Conservation (phyloP, 2,797 vertebrate species). For the Siniperca scherzeri region DNA sequence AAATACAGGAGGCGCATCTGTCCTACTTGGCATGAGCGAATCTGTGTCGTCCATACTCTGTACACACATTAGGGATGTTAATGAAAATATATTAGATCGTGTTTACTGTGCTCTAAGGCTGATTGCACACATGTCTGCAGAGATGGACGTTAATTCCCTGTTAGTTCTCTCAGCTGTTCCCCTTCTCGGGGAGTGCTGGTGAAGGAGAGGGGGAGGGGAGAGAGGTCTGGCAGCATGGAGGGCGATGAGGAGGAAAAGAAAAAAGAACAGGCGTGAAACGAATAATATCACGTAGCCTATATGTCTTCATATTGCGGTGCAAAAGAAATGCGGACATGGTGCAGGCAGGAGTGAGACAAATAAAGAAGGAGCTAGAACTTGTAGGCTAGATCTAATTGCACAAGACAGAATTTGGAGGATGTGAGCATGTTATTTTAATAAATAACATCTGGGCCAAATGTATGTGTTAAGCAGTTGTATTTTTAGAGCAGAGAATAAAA, state of each 20-base stretch:
- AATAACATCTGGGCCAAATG: neutral
- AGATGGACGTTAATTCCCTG: slow-evolving; percentile 75
- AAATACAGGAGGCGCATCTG: neutral
- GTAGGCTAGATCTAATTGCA: neutral
- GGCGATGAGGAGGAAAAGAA: slow-evolving; percentile 29
- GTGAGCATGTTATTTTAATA: neutral
- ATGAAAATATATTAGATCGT: slow-evolving; percentile 68
- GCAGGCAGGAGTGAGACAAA: neutral
- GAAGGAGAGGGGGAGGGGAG: slow-evolving; percentile 67
- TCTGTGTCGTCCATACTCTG: slow-evolving; percentile 20
- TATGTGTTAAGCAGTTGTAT: neutral
- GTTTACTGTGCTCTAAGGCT: slow-evolving; percentile 63
- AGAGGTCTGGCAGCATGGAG: slow-evolving; percentile 38
- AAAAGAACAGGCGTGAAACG: slow-evolving; percentile 22
- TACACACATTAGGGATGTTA: slow-evolving; percentile 46
- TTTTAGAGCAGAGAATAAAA: neutral
- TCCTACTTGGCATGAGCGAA: slow-evolving; percentile 1
- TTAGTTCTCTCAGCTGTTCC: slow-evolving; percentile 81
- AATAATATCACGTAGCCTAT: neutral
- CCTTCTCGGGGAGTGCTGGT: slow-evolving; percentile 57
- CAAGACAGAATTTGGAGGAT: neutral
- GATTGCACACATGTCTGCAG: slow-evolving; percentile 60
- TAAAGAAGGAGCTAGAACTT: neutral
- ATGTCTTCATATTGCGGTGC: neutral
- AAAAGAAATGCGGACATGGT: neutral